Conservation (phyloP, 2,113 vertebrate genomes). For the Pionites leucogaster region DNA sequence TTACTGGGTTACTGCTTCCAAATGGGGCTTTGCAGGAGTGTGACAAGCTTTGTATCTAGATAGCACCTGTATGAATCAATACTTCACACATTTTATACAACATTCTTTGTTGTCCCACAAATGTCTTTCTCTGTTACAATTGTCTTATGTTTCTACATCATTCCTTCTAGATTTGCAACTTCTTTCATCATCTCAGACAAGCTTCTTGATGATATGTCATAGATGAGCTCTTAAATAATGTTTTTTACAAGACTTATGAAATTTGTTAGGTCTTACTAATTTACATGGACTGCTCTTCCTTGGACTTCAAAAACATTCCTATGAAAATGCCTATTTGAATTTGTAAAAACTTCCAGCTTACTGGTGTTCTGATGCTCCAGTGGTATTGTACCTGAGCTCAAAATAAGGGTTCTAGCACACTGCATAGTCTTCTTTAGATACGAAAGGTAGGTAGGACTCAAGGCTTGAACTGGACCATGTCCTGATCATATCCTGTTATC, state of each 20-base stretch:
- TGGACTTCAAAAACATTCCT: neutral
- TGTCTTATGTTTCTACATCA: neutral
- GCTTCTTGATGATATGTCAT: neutral
- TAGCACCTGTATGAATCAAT: neutral
- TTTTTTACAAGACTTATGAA: neutral
- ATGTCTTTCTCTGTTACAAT: neutral
- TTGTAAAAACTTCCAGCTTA: neutral
- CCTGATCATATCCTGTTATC: neutral
- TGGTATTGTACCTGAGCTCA: neutral
- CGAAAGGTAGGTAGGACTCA: neutral
- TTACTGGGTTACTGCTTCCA: neutral
- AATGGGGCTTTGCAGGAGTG: neutral
- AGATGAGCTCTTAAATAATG: neutral
- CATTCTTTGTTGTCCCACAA: neutral
- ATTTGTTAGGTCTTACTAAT: neutral
- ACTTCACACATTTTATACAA: neutral
- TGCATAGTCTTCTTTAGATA: neutral
- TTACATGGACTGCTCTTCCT: neutral
- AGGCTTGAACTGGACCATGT: neutral
- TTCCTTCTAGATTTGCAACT: neutral
- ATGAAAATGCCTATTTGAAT: neutral
- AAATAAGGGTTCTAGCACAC: neutral
- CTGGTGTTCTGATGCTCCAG: neutral
- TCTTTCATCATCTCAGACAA: neutral
- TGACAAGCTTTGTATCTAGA: neutral